Evolutionary conservation across 2,797 vertebrate genomes (phyloP).

Genomic region (Pseudotriccus pelzelni): DNA sequence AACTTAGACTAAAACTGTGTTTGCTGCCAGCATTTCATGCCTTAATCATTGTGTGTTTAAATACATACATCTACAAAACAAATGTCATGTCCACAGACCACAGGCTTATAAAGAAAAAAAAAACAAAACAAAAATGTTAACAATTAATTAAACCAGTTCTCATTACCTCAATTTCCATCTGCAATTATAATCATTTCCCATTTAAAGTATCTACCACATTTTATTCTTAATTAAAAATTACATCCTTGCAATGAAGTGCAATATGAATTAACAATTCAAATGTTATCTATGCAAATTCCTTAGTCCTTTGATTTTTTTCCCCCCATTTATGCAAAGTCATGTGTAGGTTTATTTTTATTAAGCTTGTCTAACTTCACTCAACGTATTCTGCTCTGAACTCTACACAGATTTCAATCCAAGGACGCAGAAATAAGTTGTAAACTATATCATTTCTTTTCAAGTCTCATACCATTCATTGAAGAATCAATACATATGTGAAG

Average conservation of each 20-base stretch:
- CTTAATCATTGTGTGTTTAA: not conserved
- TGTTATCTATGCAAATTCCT: slow-evolving; percentile 66
- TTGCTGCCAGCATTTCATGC: not conserved
- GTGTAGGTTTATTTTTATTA: slow-evolving; percentile 60
- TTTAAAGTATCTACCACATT: slow-evolving; percentile 74
- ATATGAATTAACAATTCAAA: slow-evolving; percentile 77
- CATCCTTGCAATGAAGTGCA: slow-evolving; percentile 71
- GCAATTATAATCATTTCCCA: slow-evolving; percentile 80
- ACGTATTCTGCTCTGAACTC: not conserved
- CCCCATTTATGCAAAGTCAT: slow-evolving; percentile 54
- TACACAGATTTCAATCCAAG: slow-evolving; percentile 15
- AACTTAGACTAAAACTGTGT: not conserved
- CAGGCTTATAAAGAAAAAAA: not conserved
- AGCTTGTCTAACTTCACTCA: slow-evolving; percentile 52
- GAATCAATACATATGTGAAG: slow-evolving; percentile 5
- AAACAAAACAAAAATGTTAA: slow-evolving; percentile 35
- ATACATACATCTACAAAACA: not conserved
- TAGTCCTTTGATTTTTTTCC: slow-evolving; percentile 55
- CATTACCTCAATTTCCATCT: slow-evolving; percentile 74
- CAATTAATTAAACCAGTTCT: slow-evolving; percentile 74
- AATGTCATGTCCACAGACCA: not conserved
- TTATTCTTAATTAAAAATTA: slow-evolving; percentile 79
- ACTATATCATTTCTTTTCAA: slow-evolving; percentile 34
- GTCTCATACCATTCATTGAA: not conserved
- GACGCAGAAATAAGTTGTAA: not conserved